phyloP scores from a whole-genome alignment of 1,140 invertebrate species.

The Whitmania pigra region DNA sequence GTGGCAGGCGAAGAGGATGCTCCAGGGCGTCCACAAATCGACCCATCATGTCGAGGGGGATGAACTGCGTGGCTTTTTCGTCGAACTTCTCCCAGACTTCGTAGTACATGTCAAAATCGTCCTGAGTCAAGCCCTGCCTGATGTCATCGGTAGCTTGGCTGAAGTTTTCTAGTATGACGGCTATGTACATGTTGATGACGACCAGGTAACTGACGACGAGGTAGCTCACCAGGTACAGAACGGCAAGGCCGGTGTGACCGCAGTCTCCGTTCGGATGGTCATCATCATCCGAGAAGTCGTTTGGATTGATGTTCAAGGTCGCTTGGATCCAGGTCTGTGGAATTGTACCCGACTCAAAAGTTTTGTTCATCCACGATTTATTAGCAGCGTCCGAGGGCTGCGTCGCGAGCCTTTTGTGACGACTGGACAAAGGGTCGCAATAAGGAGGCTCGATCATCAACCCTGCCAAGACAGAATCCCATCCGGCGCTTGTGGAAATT shows the following conservation, averaged over 20 bases:
- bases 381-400: not conserved
- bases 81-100: slow-evolving; percentile 98
- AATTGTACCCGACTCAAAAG: not conserved
- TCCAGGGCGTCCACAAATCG: slow-evolving; percentile 29
- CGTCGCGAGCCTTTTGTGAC: slow-evolving; percentile 49
- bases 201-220: slow-evolving; percentile 94
- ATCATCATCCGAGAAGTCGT: slow-evolving; percentile 13
- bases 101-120: slow-evolving; percentile 99
- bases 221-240: slow-evolving; percentile 84
- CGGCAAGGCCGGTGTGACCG: slow-evolving; percentile 78
- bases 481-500: slow-evolving; percentile 94
- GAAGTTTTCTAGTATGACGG: slow-evolving; percentile 95
- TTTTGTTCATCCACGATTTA: not conserved
- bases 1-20: slow-evolving; percentile 62
- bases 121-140: slow-evolving; percentile 89
- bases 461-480: slow-evolving; percentile 87
- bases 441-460: slow-evolving; percentile 74
- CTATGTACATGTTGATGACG: slow-evolving; percentile 98
- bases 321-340: not conserved
- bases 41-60: slow-evolving; percentile 69
- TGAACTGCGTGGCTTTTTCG: slow-evolving; percentile 91
- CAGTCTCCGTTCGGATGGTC: slow-evolving; percentile 70
- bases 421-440: slow-evolving; percentile 49
- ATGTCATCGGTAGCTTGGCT: slow-evolving; percentile 94
- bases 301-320: not conserved